Conservation (phyloP, 2,113 vertebrate genomes). For the human region GRCh38 chr3:189212501-189213000, state of each 20-base stretch:
- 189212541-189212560: neutral
- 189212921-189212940: neutral
- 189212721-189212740: neutral
- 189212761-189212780: neutral
- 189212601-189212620: neutral
- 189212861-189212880: neutral
- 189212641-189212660: neutral
- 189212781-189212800: neutral
- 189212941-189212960: neutral
- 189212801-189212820: neutral
- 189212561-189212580: conserved; percentile 32
- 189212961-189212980: neutral
- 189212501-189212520: neutral
- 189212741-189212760: neutral
- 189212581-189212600: neutral
- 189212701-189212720: neutral
- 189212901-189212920: neutral
- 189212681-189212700: neutral
- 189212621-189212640: conserved; percentile 9
- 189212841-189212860: neutral
- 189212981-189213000: neutral
- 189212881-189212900: neutral
- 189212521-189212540: neutral
- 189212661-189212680: neutral
- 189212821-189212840: neutral